Evolutionary conservation across 2,797 vertebrate species (phyloP).

Genomic region (Anguilla pacifica): DNA sequence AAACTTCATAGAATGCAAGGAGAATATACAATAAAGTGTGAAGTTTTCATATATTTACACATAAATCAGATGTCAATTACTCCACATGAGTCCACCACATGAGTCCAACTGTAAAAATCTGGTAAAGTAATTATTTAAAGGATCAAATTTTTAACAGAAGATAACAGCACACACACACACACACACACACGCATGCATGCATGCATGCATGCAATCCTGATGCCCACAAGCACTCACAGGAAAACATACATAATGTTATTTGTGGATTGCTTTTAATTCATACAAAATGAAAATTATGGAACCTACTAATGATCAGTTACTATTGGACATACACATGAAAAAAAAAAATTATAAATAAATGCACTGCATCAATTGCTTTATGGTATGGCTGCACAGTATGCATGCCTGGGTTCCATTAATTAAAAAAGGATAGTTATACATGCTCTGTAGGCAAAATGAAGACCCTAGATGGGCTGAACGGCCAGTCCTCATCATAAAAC

Average conservation of each 20-base stretch:
- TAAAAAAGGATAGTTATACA: neutral
- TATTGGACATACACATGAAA: neutral
- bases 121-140: neutral
- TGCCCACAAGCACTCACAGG: neutral
- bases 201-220: too few relatives aligned
- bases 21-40: neutral
- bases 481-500: neutral
- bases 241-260: neutral
- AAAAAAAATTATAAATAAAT: neutral
- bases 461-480: neutral
- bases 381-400: neutral
- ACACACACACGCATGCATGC: neutral
- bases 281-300: neutral
- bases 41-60: slow-evolving; percentile 7
- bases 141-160: too few relatives aligned
- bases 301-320: neutral
- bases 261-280: neutral
- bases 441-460: neutral
- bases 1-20: neutral
- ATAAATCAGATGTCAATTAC: neutral
- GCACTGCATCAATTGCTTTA: neutral
- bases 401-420: neutral
- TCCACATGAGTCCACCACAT: too few relatives aligned
- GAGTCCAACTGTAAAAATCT: neutral
- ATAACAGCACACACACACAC: neutral